Base-by-base conservation (phyloP, 37 sponge, comb jelly and placozoan species). In the Ianthella basta region DNA sequence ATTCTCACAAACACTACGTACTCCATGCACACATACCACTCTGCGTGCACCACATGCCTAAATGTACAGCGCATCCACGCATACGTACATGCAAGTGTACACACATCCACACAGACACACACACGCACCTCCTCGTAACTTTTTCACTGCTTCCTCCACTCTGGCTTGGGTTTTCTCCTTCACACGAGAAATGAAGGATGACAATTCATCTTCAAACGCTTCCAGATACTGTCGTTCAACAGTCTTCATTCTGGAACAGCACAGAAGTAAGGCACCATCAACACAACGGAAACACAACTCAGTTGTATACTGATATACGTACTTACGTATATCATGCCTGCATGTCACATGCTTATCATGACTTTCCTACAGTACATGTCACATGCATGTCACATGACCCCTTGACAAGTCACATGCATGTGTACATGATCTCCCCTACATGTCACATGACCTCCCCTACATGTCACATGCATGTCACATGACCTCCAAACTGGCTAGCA, bases 151-250 rank as follows among this genome's bases (percentile, higher is more conserved):
- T 20, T 87, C 91, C 33, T 99, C 96, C 20, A 97, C 75, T 30
- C 89, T 86, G 0, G 85, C 89, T 70, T 90, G 84, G 33, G 99
- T 95, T 53, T 97, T 70, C 21, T 36, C 82, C 74, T 88, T 86
- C 2, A 99, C 94, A 23, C 99, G 84, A 3, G 59, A 82, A 18
- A 91, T 93, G 81, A 99, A 99, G 18, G 91, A 82, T 0, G 50
- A 21, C 61, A 96, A 82, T 81, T 99, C 99, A 77, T 95, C 94
- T 65, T 95, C 83, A 67, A 95, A 96, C 19, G 97, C 97, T 13
- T 97, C 97, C 70, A 89, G 37, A 61, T 96, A 97, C 80, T 95
- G 91, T 73, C 87, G 93, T 50, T 99, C 97, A 23, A 95, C 95
- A 18, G 90, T 86, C 91, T 97, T 95, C 75, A 99, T 91, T 57